Evolutionary conservation across 2,888 invertebrate species (phyloP).

Genomic region (Pterostichus madidus): DNA sequence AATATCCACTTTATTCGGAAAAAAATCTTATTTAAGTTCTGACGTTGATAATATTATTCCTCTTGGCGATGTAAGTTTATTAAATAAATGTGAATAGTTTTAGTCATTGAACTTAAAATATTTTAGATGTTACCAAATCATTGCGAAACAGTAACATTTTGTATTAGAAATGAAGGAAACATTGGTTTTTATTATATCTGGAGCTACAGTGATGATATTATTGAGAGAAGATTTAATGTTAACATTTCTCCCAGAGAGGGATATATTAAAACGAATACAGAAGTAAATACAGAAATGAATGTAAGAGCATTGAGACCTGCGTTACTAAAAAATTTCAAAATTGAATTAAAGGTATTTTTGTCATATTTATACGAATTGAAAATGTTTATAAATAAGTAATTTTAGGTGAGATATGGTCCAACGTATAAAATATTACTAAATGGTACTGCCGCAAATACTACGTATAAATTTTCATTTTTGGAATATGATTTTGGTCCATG

Average conservation of each 20-base stretch:
- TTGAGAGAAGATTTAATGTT: constrained; percentile 69
- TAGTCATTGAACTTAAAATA: constrained; percentile 9
- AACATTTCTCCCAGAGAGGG: constrained; percentile 69
- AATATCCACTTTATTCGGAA: constrained; percentile 76
- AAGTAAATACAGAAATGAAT: constrained; percentile 52
- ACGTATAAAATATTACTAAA: constrained; percentile 81
- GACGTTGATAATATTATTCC: constrained; percentile 74
- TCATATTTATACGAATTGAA: not conserved
- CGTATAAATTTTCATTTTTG: constrained; percentile 82
- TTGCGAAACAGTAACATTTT: constrained; percentile 71
- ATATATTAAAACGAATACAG: constrained; percentile 68
- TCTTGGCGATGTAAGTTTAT: constrained; percentile 74
- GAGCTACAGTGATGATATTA: constrained; percentile 71
- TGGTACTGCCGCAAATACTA: constrained; percentile 80
- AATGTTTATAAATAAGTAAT: constrained; percentile 55
- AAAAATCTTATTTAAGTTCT: constrained; percentile 70
- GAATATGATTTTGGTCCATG: constrained; percentile 84
- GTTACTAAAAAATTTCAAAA: constrained; percentile 67
- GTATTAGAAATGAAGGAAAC: constrained; percentile 74
- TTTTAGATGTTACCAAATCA: constrained; percentile 73
- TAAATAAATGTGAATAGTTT: constrained; percentile 12
- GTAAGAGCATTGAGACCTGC: constrained; percentile 68
- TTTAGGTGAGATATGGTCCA: constrained; percentile 84
- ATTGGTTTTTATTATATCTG: constrained; percentile 75
- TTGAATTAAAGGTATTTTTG: constrained; percentile 67